Percentiles rank a stretch among this genome's conserved stretches.
Evolutionary conservation across 2,113 vertebrate genomes (phyloP).

Genomic region (Mormyrus lacerda): DNA sequence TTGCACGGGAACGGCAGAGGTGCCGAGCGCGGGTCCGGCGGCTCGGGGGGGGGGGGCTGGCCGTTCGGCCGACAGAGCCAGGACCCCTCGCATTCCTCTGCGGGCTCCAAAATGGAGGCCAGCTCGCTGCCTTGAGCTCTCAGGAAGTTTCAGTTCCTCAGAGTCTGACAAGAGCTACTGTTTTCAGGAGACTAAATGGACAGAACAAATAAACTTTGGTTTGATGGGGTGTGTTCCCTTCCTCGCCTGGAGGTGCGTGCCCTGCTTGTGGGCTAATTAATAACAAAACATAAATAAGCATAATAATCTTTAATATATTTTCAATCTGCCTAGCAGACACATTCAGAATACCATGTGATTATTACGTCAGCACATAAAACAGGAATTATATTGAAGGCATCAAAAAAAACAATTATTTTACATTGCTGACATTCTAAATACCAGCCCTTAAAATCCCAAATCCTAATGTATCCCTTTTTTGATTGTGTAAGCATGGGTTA

Average conservation of each 20-base stretch:
- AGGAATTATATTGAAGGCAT: neutral
- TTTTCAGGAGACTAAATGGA: neutral
- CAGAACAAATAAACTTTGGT: neutral
- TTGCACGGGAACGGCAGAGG: neutral
- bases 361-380: neutral
- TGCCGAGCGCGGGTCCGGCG: neutral
- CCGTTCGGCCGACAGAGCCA: too few species aligned
- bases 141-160: constrained; percentile 25
- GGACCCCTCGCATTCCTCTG: neutral
- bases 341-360: neutral
- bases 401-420: neutral
- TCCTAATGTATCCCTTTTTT: neutral
- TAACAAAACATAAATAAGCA: neutral
- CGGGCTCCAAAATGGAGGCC: constrained; percentile 7
- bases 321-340: neutral
- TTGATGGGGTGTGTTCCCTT: neutral
- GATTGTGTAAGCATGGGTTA: neutral
- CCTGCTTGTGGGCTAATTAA: neutral
- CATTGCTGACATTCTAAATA: neutral
- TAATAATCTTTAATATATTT: neutral
- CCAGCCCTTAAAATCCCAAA: neutral
- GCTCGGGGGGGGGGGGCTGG: too few species aligned
- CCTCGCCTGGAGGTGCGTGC: neutral
- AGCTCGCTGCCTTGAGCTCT: neutral
- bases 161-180: constrained; percentile 1